Percentiles rank a stretch among this genome's conserved stretches.
Evolutionary conservation across 2,888 invertebrate genomes (phyloP).

Genomic region (Drosophila mettleri): DNA sequence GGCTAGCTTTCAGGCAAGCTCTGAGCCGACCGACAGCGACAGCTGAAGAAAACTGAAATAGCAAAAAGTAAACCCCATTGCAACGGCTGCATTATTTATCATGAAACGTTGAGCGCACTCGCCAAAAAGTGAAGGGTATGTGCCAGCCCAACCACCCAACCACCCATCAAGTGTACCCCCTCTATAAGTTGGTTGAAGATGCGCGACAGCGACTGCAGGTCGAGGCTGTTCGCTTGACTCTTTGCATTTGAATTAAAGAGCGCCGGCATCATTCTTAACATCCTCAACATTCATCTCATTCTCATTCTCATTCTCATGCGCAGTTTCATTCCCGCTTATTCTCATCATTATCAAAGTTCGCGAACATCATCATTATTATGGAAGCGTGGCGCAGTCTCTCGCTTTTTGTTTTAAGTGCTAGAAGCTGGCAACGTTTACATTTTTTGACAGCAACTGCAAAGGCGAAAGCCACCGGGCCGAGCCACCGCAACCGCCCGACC

Average conservation of each 20-base stretch:
- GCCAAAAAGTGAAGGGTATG: conserved; percentile 51
- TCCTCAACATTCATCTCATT: conserved; percentile 10
- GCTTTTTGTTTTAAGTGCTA: conserved; percentile 65
- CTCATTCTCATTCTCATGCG: conserved; percentile 12
- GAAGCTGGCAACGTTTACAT: conserved; percentile 47
- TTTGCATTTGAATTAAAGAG: conserved; percentile 75
- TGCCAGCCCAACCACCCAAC: not conserved
- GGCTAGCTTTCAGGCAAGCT: conserved; percentile 39
- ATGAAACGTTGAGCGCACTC: conserved; percentile 58
- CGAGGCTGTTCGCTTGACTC: conserved; percentile 53
- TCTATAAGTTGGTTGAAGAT: conserved; percentile 41
- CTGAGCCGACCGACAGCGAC: conserved; percentile 55
- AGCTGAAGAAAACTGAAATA: conserved; percentile 58
- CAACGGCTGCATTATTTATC: conserved; percentile 73
- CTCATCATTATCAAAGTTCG: conserved; percentile 47
- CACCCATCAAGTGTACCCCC: not conserved
- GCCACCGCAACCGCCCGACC: not conserved
- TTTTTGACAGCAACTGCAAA: conserved; percentile 60
- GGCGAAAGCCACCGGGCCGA: conserved; percentile 23
- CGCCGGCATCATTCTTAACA: conserved; percentile 19
- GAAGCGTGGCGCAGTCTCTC: conserved; percentile 34
- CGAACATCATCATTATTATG: conserved; percentile 27
- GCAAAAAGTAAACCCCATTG: conserved; percentile 15
- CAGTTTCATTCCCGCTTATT: conserved; percentile 33
- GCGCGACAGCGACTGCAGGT: conserved; percentile 37